Conservation (phyloP, 2,113 vertebrate species). For the Sinocyclocheilus anophthalmus region DNA sequence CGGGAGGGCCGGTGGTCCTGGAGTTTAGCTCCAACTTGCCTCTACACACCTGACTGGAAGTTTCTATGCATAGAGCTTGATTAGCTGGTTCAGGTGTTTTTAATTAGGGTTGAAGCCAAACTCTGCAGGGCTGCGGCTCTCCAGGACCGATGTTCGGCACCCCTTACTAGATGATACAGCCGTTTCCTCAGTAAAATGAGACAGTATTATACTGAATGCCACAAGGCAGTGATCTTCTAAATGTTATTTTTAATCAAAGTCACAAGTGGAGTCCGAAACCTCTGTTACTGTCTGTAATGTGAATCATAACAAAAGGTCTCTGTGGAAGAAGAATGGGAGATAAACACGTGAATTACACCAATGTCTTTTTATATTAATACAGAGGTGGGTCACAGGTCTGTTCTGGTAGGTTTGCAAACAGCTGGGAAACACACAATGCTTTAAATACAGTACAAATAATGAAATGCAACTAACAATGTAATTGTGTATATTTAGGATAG, state of each 20-base stretch:
- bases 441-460: not conserved
- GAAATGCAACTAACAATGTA: not conserved
- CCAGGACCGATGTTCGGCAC: too few relatives aligned
- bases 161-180: not conserved
- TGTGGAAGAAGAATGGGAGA: not conserved
- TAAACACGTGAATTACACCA: not conserved
- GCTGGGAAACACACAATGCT: not conserved
- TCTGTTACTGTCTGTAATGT: not conserved
- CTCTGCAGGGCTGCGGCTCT: too few relatives aligned
- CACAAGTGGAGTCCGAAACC: not conserved
- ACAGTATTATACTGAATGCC: not conserved
- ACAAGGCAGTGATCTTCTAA: not conserved
- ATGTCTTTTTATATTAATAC: not conserved
- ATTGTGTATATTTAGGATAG: too few relatives aligned
- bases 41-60: too few relatives aligned
- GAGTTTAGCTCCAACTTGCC: too few relatives aligned
- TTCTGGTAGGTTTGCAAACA: not conserved
- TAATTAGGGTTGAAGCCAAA: too few relatives aligned
- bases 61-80: too few relatives aligned
- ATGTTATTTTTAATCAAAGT: conserved; percentile 10
- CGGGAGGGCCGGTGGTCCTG: too few relatives aligned
- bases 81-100: too few relatives aligned
- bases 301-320: conserved; percentile 3
- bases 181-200: not conserved
- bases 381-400: not conserved